Evolutionary conservation across 2,888 invertebrate genomes (phyloP).

Genomic region (Bhutanitis thaidina): DNA sequence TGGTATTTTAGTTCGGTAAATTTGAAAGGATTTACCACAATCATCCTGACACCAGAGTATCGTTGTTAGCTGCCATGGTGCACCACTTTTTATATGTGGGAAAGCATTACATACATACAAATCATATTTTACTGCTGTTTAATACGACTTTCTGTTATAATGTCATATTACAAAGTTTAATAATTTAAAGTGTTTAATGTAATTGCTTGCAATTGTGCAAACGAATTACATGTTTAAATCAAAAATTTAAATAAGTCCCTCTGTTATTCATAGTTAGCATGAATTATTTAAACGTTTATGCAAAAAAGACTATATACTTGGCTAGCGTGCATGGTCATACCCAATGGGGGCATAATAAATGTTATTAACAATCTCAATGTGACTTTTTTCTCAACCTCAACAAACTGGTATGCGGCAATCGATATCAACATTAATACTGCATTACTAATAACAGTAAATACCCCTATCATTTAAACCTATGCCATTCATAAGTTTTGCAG

Average conservation of each 20-base stretch:
- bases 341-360: conserved; percentile 20
- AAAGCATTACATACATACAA: too few species aligned
- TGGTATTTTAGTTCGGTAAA: too few species aligned
- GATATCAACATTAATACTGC: too few species aligned
- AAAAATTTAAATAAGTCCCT: conserved; percentile 6
- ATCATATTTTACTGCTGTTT: too few species aligned
- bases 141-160: too few species aligned
- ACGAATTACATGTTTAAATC: neutral
- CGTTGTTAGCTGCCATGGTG: too few species aligned
- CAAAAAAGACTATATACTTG: conserved; percentile 6
- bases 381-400: conserved; percentile 7
- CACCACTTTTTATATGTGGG: too few species aligned
- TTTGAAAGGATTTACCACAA: too few species aligned
- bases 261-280: conserved; percentile 6
- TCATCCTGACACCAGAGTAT: too few species aligned
- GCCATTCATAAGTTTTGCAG: too few species aligned
- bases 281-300: conserved; percentile 18
- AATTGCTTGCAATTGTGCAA: conserved; percentile 2
- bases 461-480: too few species aligned
- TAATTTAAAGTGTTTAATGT: neutral
- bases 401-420: conserved; percentile 5
- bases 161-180: neutral
- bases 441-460: too few species aligned
- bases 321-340: conserved; percentile 19
- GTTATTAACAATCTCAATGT: conserved; percentile 8